Evolutionary conservation across 2,113 vertebrate species (phyloP).

Genomic region (Pomatorhinus ruficollis): DNA sequence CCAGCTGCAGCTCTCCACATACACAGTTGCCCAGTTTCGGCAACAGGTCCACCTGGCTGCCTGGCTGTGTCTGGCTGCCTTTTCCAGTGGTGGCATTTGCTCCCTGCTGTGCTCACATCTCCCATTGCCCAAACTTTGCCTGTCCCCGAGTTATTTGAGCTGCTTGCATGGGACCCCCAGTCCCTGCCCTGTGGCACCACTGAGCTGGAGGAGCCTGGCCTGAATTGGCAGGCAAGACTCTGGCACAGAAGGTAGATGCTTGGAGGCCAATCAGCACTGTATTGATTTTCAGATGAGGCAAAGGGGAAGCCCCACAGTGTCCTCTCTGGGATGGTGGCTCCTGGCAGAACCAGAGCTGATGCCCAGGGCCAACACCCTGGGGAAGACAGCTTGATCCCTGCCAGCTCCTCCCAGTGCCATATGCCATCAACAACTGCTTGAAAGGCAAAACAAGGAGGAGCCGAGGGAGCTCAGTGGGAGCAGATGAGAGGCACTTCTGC

Average conservation of each 20-base stretch:
- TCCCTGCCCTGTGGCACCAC: background rate
- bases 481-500: slow-evolving; percentile 14
- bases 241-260: background rate
- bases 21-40: background rate
- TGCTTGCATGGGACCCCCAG: no score
- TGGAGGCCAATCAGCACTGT: background rate
- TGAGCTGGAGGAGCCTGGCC: background rate
- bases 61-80: background rate
- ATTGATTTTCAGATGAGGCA: background rate
- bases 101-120: background rate
- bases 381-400: background rate
- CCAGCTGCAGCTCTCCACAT: background rate
- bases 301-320: background rate
- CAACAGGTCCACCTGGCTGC: background rate
- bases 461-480: background rate
- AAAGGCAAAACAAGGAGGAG: slow-evolving; percentile 18
- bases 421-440: background rate
- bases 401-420: background rate
- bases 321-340: accelerated
- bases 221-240: accelerated
- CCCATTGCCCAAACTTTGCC: background rate
- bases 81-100: background rate
- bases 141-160: background rate
- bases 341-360: background rate
- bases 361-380: accelerated